Base-by-base conservation (phyloP, 1,140 invertebrate genomes). In the Macrocentrus cingulum region DNA sequence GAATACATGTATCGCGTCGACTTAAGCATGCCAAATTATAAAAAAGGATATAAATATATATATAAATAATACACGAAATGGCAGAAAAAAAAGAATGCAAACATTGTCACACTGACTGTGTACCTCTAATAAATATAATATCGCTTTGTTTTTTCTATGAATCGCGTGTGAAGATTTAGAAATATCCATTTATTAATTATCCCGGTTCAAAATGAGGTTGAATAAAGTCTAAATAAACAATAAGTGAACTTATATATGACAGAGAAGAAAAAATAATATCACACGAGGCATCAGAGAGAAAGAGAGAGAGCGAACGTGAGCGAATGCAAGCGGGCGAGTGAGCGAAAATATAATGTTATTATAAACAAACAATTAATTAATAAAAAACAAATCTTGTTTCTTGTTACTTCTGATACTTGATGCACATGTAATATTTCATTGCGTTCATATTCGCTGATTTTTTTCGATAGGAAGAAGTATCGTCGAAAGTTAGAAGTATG, bases 321-420 rank as follows among this genome's bases (percentile, higher is more conserved):
- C 22, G 52, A 56, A 48, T 22, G 51, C 42, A 37, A 25, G 46
- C 3, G 54, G 58, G 22, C 22, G 53, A 59, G 46, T 39, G 57
- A 25, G 29, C 29, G 42, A 22, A 60, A 62, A 68, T 64, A 67
- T 61, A 68, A 74, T 72, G 72, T 74, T 72, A 74, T 73, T 71
- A 74, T 74, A 72, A 74, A 74, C 59, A 55, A 74, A 69, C 69
- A 73, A 71, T 73, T 71, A 74, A 73, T 72, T 72, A 74, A n/a
- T n/a, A n/a, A 74, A 71, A 58, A 60, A 72, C 65, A 50, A 72
- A 74, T 72, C 67, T 74, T 71, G 69, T 74, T 70, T 72, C 66
- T 74, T 74, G 72, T 74, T 73, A 74, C 66, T 72, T 71, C 37
- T 69, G 66, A 59, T 66, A 65, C 63, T 61, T 62, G 6, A 42